Conservation (phyloP, 1,140 invertebrate genomes). For the Trichoplusia ni region DNA sequence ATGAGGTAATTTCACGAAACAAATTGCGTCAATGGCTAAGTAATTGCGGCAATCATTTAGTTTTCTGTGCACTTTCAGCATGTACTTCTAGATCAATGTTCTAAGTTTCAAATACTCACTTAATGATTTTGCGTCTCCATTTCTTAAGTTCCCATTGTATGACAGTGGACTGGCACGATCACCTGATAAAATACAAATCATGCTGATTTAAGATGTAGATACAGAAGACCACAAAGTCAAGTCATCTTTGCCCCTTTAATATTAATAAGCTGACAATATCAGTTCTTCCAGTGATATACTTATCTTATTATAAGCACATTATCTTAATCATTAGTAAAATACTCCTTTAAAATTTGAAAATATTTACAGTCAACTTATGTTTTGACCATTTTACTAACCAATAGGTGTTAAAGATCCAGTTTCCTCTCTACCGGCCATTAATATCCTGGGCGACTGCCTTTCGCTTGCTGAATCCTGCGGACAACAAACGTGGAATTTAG, state of each 20-base stretch:
- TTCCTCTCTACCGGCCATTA: conserved; percentile 46
- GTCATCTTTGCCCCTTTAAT: too few species aligned
- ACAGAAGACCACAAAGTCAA: too few species aligned
- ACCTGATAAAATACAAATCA: too few species aligned
- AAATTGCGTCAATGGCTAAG: neutral
- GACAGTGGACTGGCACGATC: conserved; percentile 48
- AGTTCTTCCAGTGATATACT: too few species aligned
- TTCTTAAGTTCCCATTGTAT: conserved; percentile 55
- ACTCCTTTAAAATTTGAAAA: neutral
- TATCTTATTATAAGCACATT: too few species aligned
- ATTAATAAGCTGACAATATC: too few species aligned
- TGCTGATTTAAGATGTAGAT: too few species aligned
- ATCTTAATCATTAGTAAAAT: neutral
- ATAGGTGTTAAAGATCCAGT: conserved; percentile 52
- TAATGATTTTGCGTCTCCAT: conserved; percentile 67
- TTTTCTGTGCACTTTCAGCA: too few species aligned
- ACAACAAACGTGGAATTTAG: conserved; percentile 17
- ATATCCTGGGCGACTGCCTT: conserved; percentile 41
- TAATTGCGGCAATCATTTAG: too few species aligned
- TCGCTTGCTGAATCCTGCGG: conserved; percentile 57
- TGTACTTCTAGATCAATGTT: neutral
- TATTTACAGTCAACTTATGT: neutral
- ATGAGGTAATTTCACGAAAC: too few species aligned
- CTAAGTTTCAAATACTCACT: conserved; percentile 55
- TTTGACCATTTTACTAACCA: conserved; percentile 41